Evolutionary conservation across 2,888 invertebrate species (phyloP).

Genomic region (Aelia acuminata): DNA sequence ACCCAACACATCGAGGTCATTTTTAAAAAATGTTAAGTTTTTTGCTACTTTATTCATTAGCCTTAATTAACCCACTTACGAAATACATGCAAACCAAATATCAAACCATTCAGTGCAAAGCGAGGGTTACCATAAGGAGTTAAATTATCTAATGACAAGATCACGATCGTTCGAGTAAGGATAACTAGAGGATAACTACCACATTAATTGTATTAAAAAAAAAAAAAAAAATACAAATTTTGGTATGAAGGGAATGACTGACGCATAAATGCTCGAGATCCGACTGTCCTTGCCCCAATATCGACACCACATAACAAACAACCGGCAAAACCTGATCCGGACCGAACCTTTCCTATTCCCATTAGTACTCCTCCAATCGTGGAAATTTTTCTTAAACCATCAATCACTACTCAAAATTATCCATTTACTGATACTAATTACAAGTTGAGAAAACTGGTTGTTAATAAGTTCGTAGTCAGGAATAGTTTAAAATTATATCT

Average conservation of each 20-base stretch:
- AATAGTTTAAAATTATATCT: neutral
- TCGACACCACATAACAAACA: neutral
- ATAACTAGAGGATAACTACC: neutral
- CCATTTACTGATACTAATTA: neutral
- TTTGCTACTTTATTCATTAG: too few relatives aligned
- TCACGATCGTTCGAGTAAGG: neutral
- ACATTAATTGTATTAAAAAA: neutral
- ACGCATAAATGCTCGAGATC: neutral
- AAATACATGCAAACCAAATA: too few relatives aligned
- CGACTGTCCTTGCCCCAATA: slow-evolving; percentile 28
- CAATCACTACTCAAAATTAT: neutral
- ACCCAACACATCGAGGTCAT: too few relatives aligned
- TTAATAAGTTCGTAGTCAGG: neutral
- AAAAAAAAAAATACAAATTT: neutral
- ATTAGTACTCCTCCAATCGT: neutral
- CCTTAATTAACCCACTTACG: too few relatives aligned
- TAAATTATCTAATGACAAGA: neutral
- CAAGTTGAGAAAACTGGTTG: neutral
- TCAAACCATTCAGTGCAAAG: too few relatives aligned
- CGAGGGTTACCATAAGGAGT: neutral
- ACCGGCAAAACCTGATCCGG: neutral
- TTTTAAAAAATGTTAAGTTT: too few relatives aligned
- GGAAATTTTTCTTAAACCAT: neutral
- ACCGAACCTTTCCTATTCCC: neutral
- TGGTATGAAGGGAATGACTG: neutral